A percentile compares a stretch with the other conserved stretches of the same genome.
phyloP scores from a whole-genome alignment of 2,113 vertebrate genomes.

The Pseudois nayaur region DNA sequence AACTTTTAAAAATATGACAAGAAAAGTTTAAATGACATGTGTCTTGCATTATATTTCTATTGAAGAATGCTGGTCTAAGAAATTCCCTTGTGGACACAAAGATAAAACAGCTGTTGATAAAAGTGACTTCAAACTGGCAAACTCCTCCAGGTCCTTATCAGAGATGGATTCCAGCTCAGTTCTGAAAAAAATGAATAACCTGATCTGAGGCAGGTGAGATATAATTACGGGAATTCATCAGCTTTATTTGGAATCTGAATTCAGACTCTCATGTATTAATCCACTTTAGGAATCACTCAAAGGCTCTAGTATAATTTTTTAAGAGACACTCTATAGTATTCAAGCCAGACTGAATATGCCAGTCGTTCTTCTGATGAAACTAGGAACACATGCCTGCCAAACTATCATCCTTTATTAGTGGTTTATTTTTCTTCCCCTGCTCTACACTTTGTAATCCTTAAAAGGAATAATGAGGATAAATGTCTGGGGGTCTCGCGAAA shows the following conservation, averaged over 20 bases:
- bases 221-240: neutral
- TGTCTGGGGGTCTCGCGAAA: neutral
- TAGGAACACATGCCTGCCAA: slow-evolving; percentile 40
- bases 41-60: neutral
- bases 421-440: neutral
- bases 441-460: slow-evolving; percentile 30
- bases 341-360: slow-evolving; percentile 33
- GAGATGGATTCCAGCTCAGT: neutral
- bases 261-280: neutral
- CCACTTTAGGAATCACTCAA: slow-evolving; percentile 20
- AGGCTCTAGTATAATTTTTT: neutral
- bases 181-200: neutral
- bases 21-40: neutral
- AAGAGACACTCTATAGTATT: slow-evolving; percentile 36
- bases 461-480: neutral
- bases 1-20: neutral
- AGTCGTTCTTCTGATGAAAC: slow-evolving; percentile 8
- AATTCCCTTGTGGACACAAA: neutral
- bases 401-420: neutral
- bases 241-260: slow-evolving; percentile 23
- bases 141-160: neutral
- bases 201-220: neutral
- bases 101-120: neutral
- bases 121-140: neutral
- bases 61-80: neutral